A percentile compares a stretch with the other conserved stretches of the same genome.
Evolutionary conservation across 2,797 vertebrate genomes (phyloP).

Genomic region (Melanotaenia nigrans): DNA sequence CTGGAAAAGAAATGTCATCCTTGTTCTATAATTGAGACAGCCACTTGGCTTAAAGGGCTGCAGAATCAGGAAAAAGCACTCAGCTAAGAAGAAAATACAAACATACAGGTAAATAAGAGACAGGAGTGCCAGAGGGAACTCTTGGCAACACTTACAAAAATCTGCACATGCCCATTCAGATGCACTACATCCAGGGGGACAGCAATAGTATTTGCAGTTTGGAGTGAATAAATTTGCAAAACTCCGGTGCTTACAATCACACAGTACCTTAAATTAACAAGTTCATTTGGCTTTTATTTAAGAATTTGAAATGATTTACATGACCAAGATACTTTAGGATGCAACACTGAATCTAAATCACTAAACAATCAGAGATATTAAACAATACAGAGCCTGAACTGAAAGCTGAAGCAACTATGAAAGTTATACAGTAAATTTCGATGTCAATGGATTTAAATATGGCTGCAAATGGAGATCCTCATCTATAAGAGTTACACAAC

Average conservation of each 20-base stretch:
- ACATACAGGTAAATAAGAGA: conserved; percentile 11
- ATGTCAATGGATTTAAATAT: not conserved
- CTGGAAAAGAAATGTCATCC: not conserved
- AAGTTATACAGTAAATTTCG: not conserved
- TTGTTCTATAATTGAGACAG: conserved; percentile 30
- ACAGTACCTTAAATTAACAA: not conserved
- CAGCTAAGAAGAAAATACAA: not conserved
- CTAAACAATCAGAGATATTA: not conserved
- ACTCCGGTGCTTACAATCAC: not conserved
- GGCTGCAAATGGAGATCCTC: not conserved
- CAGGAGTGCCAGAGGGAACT: not conserved
- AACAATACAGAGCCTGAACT: not conserved
- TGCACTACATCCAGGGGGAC: conserved; percentile 14
- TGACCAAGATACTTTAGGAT: not conserved
- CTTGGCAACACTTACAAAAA: conserved; percentile 7
- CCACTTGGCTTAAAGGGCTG: conserved; percentile 7
- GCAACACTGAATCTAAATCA: not conserved
- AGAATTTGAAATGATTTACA: not conserved
- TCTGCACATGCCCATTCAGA: conserved; percentile 25
- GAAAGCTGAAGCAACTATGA: not conserved
- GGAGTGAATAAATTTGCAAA: conserved; percentile 29
- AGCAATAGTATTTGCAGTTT: not conserved
- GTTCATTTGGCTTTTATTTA: not conserved
- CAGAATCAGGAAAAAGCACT: not conserved
- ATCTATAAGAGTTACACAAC: not conserved